A percentile compares a stretch with the other conserved stretches of the same genome.
phyloP scores from a whole-genome alignment of 2,113 vertebrate genomes.

The Castor canadensis region DNA sequence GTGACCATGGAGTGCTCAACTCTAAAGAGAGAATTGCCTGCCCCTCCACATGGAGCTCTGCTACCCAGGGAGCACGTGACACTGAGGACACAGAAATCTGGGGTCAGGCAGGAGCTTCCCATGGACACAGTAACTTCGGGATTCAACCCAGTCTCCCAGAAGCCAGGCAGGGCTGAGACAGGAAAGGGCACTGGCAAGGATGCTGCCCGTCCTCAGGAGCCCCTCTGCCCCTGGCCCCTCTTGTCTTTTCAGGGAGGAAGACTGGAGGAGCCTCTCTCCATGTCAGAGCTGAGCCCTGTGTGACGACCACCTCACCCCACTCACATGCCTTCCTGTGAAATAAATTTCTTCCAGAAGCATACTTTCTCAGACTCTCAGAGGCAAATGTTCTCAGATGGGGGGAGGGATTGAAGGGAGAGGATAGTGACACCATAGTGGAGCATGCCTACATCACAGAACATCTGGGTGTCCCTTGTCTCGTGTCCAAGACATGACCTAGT shows the following conservation, averaged over 20 bases:
- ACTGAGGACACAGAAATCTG: not conserved
- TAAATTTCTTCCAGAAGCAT: slow-evolving; percentile 13
- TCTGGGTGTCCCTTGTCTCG: fast-evolving
- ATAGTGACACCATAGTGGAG: not conserved
- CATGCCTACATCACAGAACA: too few relatives aligned
- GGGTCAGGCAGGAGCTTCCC: not conserved
- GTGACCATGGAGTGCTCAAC: fast-evolving
- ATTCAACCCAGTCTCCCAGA: not conserved
- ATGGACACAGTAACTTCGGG: not conserved
- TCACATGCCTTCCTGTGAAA: not conserved
- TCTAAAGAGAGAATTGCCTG: not conserved
- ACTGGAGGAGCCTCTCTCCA: not conserved
- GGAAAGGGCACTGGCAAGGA: not conserved
- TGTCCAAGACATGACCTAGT: not conserved
- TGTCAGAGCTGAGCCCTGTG: not conserved
- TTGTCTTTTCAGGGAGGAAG: not conserved
- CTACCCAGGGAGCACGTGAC: not conserved
- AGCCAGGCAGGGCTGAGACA: not conserved
- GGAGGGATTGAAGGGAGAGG: fast-evolving
- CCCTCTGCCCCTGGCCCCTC: not conserved
- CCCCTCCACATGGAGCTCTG: not conserved
- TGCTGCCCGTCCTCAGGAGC: not conserved
- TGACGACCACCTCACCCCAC: too few relatives aligned
- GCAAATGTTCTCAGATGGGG: not conserved
- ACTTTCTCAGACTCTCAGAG: not conserved